Conservation (phyloP, 1,140 invertebrate genomes). For the Drosophila punjabiensis region DNA sequence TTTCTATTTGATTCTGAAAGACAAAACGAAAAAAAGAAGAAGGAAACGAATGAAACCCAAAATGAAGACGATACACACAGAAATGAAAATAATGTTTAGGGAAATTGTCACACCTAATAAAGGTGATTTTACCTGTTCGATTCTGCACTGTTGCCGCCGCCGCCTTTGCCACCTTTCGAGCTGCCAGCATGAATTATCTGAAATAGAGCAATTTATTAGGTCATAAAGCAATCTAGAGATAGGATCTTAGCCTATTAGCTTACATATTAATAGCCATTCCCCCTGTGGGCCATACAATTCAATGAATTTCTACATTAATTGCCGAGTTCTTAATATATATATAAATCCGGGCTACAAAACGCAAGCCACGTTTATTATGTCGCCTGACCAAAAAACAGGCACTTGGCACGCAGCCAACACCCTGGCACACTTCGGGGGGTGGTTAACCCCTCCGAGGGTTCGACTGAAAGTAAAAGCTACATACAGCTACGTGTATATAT, state of each 20-base stretch:
- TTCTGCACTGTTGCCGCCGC: slow-evolving; percentile 55
- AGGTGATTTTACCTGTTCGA: slow-evolving; percentile 71
- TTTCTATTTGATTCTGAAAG: no score
- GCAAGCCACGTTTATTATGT: slow-evolving; percentile 43
- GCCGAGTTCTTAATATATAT: slow-evolving; percentile 8
- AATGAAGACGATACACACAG: slow-evolving; percentile 48
- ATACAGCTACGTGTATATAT: not conserved
- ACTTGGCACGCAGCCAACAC: slow-evolving; percentile 71
- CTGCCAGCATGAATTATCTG: slow-evolving; percentile 84
- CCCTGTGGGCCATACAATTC: slow-evolving; percentile 28
- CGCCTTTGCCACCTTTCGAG: slow-evolving; percentile 57
- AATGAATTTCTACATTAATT: slow-evolving; percentile 51
- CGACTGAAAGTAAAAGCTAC: slow-evolving; percentile 28
- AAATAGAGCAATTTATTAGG: slow-evolving; percentile 24
- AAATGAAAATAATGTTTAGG: slow-evolving; percentile 55
- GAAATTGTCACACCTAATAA: slow-evolving; percentile 6
- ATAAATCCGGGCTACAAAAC: slow-evolving; percentile 40
- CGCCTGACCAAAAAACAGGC: slow-evolving; percentile 56
- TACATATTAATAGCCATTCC: slow-evolving; percentile 21
- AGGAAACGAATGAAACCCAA: slow-evolving; percentile 58
- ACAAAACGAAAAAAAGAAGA: no score
- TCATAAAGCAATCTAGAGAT: slow-evolving; percentile 9
- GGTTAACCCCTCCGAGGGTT: not conserved
- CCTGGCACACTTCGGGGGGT: not conserved
- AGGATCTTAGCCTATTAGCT: slow-evolving; percentile 27